phyloP scores from a whole-genome alignment of 2,888 invertebrate species.

The Platycnemis pennipes region DNA sequence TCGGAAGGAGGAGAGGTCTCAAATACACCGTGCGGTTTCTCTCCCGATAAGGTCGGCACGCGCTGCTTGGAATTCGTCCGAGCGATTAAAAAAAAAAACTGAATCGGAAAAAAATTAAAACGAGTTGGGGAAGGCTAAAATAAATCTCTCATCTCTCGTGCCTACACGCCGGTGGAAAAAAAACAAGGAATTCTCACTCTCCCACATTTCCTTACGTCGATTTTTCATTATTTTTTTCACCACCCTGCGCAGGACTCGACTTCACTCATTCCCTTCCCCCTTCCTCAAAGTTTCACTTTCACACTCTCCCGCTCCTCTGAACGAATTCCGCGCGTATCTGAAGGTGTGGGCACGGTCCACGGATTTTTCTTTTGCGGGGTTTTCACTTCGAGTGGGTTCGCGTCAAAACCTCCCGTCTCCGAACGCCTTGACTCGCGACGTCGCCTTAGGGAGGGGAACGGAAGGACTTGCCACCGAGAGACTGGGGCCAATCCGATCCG shows the following conservation, averaged over 20 bases:
- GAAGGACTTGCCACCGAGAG: no score
- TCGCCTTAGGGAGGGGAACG: neutral
- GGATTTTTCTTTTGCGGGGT: neutral
- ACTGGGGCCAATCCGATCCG: no score
- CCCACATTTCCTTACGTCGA: neutral
- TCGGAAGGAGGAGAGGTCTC: no score
- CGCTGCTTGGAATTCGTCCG: neutral
- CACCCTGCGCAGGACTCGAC: neutral
- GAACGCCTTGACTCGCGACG: neutral
- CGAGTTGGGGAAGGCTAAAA: neutral
- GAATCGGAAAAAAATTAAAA: neutral
- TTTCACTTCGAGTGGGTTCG: neutral
- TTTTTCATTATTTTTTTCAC: neutral
- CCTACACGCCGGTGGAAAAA: neutral
- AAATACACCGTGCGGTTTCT: neutral
- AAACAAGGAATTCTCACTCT: neutral
- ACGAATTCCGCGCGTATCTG: neutral
- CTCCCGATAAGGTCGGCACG: neutral
- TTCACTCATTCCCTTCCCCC: neutral
- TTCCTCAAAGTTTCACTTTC: neutral
- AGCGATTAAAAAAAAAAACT: neutral
- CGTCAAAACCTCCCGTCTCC: neutral
- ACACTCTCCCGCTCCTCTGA: conserved; percentile 15
- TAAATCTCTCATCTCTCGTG: neutral
- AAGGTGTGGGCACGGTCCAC: neutral